phyloP scores from a whole-genome alignment of 2,113 vertebrate species.

The Asarcornis scutulata region DNA sequence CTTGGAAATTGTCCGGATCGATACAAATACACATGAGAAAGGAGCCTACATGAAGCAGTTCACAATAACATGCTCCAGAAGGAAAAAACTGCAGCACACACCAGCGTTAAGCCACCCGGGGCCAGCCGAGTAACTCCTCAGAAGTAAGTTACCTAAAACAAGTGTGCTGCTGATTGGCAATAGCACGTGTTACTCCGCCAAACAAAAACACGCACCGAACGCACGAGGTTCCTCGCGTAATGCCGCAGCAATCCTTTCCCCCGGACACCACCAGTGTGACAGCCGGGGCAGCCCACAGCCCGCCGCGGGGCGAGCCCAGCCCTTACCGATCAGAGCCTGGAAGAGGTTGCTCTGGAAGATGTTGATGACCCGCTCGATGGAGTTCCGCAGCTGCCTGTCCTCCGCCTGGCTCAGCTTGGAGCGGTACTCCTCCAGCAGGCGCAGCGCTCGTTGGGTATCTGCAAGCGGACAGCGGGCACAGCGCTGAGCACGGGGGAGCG shows the following conservation, averaged over 20 bases:
- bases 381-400: constrained; percentile 91
- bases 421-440: constrained; percentile 94
- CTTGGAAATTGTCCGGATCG: not conserved
- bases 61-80: not conserved
- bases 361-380: constrained; percentile 95
- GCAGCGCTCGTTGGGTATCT: constrained; percentile 93
- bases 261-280: not conserved
- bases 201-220: constrained; percentile 16
- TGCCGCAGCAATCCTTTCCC: not conserved
- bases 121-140: not conserved
- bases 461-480: constrained; percentile 32
- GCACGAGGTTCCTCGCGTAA: not conserved
- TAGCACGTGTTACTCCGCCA: constrained; percentile 12
- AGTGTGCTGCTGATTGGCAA: not conserved
- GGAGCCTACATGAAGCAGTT: not conserved
- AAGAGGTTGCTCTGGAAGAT: constrained; percentile 99
- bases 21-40: not conserved
- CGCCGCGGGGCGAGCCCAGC: not conserved
- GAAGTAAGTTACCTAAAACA: not conserved
- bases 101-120: not conserved
- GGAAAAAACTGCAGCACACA: fast-evolving
- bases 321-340: constrained; percentile 94
- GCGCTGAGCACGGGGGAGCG: not conserved
- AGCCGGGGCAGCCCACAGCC: not conserved
- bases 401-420: constrained; percentile 88